A percentile compares a stretch with the other conserved stretches of the same genome.
These are phyloP conservation scores for Rhogogaster chlorosoma DNA, from an alignment of 2,888 invertebrate species.

Conservation along the genomic window DNA sequence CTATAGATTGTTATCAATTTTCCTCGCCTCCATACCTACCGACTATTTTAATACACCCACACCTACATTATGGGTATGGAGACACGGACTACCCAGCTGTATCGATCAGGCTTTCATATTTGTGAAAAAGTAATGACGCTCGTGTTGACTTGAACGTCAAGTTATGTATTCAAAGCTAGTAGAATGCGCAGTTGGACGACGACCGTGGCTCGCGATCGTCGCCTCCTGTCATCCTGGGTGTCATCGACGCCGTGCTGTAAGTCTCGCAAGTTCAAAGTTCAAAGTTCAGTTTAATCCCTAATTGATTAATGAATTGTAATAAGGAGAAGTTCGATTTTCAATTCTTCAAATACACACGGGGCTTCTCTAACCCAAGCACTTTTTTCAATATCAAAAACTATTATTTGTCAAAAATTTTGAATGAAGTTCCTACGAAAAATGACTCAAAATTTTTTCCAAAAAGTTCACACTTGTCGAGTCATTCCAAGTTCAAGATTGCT, in stretches of 20 bases:
- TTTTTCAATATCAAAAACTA: no score
- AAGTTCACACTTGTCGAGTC: no score
- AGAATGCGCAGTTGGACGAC: conserved; percentile 30
- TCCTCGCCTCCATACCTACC: background rate
- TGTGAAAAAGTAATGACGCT: conserved; percentile 22
- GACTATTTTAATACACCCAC: background rate
- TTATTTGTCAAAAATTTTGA: no score
- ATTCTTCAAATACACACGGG: no score
- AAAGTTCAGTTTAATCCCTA: background rate
- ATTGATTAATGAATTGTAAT: background rate
- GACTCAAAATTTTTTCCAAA: no score
- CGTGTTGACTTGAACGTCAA: conserved; percentile 17
- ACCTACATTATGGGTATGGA: background rate
- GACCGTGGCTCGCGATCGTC: conserved; percentile 12
- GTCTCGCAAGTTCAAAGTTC: background rate
- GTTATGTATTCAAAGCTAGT: background rate
- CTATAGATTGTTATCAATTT: background rate
- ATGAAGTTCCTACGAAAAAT: no score
- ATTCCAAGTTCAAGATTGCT: no score
- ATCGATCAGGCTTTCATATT: conserved; percentile 31
- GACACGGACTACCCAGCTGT: background rate
- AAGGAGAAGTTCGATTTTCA: background rate
- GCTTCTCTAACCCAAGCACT: no score
- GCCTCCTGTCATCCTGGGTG: background rate
- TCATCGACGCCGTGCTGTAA: background rate